phyloP scores from a whole-genome alignment of 2,113 vertebrate species.

The Scopus umbretta region DNA sequence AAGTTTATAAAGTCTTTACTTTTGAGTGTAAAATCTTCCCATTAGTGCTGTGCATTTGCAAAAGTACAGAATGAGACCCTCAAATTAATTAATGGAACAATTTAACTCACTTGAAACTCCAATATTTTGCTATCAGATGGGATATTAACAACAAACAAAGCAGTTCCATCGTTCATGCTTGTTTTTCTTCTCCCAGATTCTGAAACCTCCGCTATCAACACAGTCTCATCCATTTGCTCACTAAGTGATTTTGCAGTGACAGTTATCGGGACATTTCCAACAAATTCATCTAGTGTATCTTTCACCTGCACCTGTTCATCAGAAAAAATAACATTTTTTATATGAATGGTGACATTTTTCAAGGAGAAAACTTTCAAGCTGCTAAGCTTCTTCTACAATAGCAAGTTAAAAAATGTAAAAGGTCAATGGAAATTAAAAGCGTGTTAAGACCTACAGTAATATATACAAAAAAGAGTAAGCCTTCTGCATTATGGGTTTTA shows the following conservation, averaged over 20 bases:
- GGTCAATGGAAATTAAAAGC: not conserved
- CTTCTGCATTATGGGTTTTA: not conserved
- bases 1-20: not conserved
- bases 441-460: not conserved
- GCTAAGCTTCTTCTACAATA: not conserved
- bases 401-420: not conserved
- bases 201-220: not conserved
- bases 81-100: not conserved
- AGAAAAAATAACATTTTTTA: not conserved
- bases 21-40: not conserved
- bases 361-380: not conserved
- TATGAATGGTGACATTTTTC: not conserved
- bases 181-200: constrained; percentile 2
- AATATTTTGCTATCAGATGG: constrained; percentile 44
- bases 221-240: not conserved
- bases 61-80: constrained; percentile 5
- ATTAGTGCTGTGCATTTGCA: not conserved
- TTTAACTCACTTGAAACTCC: constrained; percentile 74
- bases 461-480: not conserved
- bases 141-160: constrained; percentile 78
- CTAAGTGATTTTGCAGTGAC: constrained; percentile 32
- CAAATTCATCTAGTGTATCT: constrained; percentile 71
- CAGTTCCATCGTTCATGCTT: constrained; percentile 69
- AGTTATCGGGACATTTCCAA: constrained; percentile 64
- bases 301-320: constrained; percentile 84